Conservation (phyloP, 2,888 invertebrate genomes). For the Ormyrus nitidulus region DNA sequence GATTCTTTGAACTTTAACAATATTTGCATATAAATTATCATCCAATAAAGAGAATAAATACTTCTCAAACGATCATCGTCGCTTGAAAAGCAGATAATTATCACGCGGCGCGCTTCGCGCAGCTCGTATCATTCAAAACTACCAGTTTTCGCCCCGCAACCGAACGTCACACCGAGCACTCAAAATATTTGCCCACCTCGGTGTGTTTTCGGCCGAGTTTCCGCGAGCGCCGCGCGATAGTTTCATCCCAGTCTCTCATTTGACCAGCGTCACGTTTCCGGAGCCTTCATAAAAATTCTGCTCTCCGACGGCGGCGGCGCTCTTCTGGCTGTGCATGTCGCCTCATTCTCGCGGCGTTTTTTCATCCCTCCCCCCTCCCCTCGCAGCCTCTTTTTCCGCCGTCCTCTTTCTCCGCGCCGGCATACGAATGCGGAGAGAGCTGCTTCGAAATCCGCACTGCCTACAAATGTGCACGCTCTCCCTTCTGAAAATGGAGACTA, state of each 20-base stretch:
- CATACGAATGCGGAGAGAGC: conserved; percentile 47
- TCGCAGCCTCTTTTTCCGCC: no score
- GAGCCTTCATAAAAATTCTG: conserved; percentile 36
- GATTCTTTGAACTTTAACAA: no score
- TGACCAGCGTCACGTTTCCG: conserved; percentile 20
- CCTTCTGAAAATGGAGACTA: conserved; percentile 28
- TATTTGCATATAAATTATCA: no score
- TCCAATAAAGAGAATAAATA: no score
- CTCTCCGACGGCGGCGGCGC: conserved; percentile 1
- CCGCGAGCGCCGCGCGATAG: background rate
- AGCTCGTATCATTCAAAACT: no score
- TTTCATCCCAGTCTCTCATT: conserved; percentile 11
- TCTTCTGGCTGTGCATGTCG: background rate
- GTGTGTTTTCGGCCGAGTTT: background rate
- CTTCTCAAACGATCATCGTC: no score
- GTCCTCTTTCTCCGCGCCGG: background rate
- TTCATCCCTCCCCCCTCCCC: background rate
- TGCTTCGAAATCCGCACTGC: conserved; percentile 56
- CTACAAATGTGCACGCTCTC: conserved; percentile 56
- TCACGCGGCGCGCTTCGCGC: no score
- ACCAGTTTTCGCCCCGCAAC: no score
- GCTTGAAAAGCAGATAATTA: no score
- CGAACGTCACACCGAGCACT: no score
- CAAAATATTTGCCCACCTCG: no score
- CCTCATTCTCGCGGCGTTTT: background rate